Conservation (phyloP, 2,113 vertebrate genomes). For the Empidonax traillii region DNA sequence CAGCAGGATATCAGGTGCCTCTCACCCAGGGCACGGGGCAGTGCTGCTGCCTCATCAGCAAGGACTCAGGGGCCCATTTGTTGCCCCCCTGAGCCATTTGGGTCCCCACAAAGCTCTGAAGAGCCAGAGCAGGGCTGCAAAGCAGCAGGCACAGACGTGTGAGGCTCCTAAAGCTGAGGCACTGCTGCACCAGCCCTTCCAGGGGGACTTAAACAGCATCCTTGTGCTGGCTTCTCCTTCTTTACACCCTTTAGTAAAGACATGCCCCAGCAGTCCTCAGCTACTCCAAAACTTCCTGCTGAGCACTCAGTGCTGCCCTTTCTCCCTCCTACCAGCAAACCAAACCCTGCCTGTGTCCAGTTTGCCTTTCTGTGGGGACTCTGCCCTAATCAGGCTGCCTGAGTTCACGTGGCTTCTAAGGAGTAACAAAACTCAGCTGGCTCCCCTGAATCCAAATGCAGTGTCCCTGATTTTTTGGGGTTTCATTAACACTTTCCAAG, state of each 20-base stretch:
- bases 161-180: background rate
- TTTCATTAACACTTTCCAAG: background rate
- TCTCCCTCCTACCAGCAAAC: rapidly evolving
- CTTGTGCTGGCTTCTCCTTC: background rate
- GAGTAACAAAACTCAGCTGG: background rate
- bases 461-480: rapidly evolving
- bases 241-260: background rate
- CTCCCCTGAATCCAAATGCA: rapidly evolving
- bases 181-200: rapidly evolving
- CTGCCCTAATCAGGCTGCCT: background rate
- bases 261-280: background rate
- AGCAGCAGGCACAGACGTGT: rapidly evolving
- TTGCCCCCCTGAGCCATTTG: rapidly evolving
- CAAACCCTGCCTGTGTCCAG: rapidly evolving
- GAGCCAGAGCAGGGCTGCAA: background rate
- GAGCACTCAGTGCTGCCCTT: rapidly evolving
- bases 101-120: background rate
- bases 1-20: rapidly evolving
- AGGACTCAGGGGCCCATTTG: rapidly evolving
- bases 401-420: background rate
- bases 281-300: background rate
- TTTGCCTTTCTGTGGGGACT: background rate
- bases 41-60: no score
- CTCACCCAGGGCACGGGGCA: background rate
- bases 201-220: background rate